Conservation (phyloP, 2,113 vertebrate genomes). For the Clinocottus analis region DNA sequence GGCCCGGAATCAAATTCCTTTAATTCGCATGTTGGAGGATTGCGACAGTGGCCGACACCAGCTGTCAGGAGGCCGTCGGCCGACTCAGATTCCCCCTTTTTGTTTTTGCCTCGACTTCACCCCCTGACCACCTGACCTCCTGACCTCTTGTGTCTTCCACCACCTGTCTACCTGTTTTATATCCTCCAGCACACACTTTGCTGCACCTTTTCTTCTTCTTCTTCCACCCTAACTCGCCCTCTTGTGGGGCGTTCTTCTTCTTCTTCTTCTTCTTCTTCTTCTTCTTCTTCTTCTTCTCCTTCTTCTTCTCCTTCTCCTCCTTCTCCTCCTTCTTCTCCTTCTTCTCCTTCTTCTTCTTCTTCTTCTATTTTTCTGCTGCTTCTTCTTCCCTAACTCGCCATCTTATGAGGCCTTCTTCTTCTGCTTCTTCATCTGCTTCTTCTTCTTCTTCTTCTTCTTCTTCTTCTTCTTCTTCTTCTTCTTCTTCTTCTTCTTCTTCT, state of each 20-base stretch:
- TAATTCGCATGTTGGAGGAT: conserved; percentile 64
- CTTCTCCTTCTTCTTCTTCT: too few species aligned
- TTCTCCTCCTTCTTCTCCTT: too few species aligned
- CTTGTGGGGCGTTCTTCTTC: conserved; percentile 1
- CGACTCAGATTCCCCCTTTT: conserved; percentile 54
- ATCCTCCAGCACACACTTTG: background rate
- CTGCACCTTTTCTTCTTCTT: background rate
- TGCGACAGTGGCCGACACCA: conserved; percentile 58
- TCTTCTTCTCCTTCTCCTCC: too few species aligned
- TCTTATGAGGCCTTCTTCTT: background rate
- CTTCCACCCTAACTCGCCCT: background rate
- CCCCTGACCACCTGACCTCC: conserved; percentile 22
- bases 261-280: background rate
- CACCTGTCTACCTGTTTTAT: conserved; percentile 61
- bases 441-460: background rate
- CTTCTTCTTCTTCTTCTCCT: too few species aligned
- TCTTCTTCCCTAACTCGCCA: background rate
- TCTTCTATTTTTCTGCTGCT: too few species aligned
- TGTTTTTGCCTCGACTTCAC: background rate
- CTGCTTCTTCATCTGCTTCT: too few species aligned
- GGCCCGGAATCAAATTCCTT: conserved; percentile 69
- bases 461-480: background rate
- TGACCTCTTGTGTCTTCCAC: conserved; percentile 45
- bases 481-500: too few species aligned
- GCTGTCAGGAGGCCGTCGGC: conserved; percentile 56